Conservation (phyloP, 2,113 vertebrate species). For the Paracanthobrama guichenoti region DNA sequence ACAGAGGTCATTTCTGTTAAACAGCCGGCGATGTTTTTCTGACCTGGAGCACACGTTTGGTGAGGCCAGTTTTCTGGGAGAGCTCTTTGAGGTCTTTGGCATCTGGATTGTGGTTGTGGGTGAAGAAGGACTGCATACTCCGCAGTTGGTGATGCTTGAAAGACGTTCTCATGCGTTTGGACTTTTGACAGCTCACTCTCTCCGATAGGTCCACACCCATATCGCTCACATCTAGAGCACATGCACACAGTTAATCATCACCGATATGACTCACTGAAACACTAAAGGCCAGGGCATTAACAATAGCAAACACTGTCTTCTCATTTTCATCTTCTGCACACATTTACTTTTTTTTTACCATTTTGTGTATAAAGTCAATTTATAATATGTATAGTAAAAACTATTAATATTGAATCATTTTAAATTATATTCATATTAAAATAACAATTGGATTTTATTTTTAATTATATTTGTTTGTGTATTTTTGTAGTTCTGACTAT, state of each 20-base stretch:
- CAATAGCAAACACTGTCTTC: not conserved
- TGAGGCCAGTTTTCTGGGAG: slow-evolving; percentile 97
- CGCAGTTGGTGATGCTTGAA: slow-evolving; percentile 99
- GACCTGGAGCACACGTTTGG: slow-evolving; percentile 98
- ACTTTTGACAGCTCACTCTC: slow-evolving; percentile 94
- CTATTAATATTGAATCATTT: not conserved
- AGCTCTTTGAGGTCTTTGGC: slow-evolving; percentile 99
- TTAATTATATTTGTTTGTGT: not conserved
- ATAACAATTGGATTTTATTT: not conserved
- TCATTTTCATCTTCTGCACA: not conserved
- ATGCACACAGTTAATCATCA: not conserved
- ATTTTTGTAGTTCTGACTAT: not conserved
- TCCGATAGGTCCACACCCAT: slow-evolving; percentile 94
- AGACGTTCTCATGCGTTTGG: slow-evolving; percentile 97
- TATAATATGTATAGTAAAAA: not conserved
- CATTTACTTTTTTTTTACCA: not conserved
- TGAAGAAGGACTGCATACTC: slow-evolving; percentile 99
- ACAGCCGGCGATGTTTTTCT: slow-evolving; percentile 46
- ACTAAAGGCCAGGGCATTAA: not conserved
- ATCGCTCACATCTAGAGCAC: slow-evolving; percentile 86
- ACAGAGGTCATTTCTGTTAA: not conserved
- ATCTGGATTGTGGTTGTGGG: slow-evolving; percentile 98
- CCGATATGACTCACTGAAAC: not conserved
- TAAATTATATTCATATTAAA: not conserved
- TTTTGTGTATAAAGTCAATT: not conserved